A percentile compares a stretch with the other conserved stretches of the same genome.
Conservation (phyloP, 2,797 vertebrate genomes). For the Urophycis tenuis region DNA sequence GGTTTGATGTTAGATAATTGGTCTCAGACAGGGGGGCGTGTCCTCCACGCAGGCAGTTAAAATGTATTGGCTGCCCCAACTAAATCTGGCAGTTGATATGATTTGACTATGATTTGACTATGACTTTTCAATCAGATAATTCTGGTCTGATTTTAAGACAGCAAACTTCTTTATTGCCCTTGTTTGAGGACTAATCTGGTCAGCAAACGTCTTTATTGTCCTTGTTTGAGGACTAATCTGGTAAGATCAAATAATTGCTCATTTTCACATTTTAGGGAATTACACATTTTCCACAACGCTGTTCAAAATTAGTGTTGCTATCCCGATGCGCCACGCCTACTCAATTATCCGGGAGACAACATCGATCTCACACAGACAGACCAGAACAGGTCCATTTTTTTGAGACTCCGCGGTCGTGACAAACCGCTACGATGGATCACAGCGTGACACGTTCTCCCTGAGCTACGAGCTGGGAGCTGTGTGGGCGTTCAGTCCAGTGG, state of each 20-base stretch:
- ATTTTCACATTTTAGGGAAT: background rate
- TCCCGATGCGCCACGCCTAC: background rate
- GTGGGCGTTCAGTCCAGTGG: background rate
- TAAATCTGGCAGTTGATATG: too few relatives aligned
- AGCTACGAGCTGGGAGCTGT: background rate
- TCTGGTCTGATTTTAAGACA: background rate
- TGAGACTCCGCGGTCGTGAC: background rate
- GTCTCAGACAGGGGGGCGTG: background rate
- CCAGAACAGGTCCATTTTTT: background rate
- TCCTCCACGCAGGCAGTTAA: background rate
- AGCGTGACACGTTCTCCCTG: background rate
- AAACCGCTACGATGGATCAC: background rate
- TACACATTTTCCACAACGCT: background rate
- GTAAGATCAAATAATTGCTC: too few relatives aligned
- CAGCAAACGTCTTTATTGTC: background rate
- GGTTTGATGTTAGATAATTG: background rate
- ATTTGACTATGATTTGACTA: too few relatives aligned
- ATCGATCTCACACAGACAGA: too few relatives aligned
- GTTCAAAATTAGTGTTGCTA: background rate
- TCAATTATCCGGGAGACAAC: background rate
- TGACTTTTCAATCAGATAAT: too few relatives aligned
- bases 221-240: too few relatives aligned
- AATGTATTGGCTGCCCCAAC: too few relatives aligned
- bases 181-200: background rate
- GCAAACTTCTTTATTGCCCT: background rate